Percentiles rank a stretch among this genome's conserved stretches.
phyloP scores from a whole-genome alignment of 2,888 invertebrate genomes.

The Idaea biselata region DNA sequence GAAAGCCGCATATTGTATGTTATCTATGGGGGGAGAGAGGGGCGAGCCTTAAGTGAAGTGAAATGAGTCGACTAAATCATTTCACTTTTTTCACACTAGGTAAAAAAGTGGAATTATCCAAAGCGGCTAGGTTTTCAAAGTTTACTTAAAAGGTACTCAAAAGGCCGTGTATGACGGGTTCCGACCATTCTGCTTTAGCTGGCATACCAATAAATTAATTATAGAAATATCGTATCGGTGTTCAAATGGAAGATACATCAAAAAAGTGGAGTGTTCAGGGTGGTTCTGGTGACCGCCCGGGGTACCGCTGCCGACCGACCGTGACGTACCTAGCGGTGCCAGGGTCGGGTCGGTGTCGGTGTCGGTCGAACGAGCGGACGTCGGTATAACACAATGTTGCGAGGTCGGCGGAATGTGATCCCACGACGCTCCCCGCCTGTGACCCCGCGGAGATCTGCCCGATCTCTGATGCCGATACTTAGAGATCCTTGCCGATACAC shows the following conservation, averaged over 20 bases:
- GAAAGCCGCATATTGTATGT: too few relatives aligned
- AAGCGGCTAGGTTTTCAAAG: too few relatives aligned
- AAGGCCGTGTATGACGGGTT: too few relatives aligned
- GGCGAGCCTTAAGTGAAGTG: too few relatives aligned
- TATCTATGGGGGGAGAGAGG: too few relatives aligned
- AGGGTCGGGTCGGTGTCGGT: not conserved
- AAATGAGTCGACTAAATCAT: too few relatives aligned
- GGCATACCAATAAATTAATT: not conserved
- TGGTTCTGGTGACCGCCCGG: not conserved
- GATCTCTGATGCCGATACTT: constrained; percentile 20
- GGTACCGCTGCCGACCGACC: not conserved
- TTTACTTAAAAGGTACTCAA: too few relatives aligned
- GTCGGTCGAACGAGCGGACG: constrained; percentile 7
- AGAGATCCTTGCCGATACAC: constrained; percentile 13
- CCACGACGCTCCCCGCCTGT: not conserved
- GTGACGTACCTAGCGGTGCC: not conserved
- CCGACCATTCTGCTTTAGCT: too few relatives aligned
- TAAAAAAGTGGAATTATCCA: too few relatives aligned
- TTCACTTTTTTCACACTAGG: too few relatives aligned
- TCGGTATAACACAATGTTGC: constrained; percentile 16
- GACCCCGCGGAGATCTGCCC: constrained; percentile 7
- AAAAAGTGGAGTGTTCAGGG: not conserved
- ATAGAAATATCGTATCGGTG: not conserved
- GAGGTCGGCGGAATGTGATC: constrained; percentile 22
- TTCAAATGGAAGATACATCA: not conserved